Percentiles rank a stretch among this genome's conserved stretches.
Evolutionary conservation across 1,140 invertebrate genomes (phyloP).

Genomic region (Laupala kohalensis): DNA sequence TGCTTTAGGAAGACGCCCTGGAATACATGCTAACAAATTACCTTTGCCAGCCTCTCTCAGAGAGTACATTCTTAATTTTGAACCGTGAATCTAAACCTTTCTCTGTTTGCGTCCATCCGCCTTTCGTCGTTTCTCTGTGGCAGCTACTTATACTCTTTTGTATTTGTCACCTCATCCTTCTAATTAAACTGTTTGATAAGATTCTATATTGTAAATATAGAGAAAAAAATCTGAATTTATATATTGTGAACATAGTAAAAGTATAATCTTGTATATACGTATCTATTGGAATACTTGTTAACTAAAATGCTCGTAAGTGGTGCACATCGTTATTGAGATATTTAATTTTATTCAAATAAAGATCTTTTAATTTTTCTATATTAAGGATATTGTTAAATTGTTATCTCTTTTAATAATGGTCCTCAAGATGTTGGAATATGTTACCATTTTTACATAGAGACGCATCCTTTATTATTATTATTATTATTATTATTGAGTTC

Average conservation of each 20-base stretch:
- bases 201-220: not conserved
- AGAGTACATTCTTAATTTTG: slow-evolving; percentile 56
- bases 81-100: slow-evolving; percentile 24
- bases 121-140: not conserved
- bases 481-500: not conserved
- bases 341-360: not conserved
- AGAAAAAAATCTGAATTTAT: not conserved
- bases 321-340: not conserved
- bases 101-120: not conserved
- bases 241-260: not conserved
- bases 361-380: not conserved
- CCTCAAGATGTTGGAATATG: not conserved
- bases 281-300: not conserved
- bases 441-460: not conserved
- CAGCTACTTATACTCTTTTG: not conserved
- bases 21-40: slow-evolving; percentile 46
- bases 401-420: not conserved
- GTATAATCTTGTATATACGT: not conserved
- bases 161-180: too few species aligned
- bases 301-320: not conserved
- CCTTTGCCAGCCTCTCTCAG: slow-evolving; percentile 49
- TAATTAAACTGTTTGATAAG: too few species aligned
- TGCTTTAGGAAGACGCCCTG: slow-evolving; percentile 42
- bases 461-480: not conserved
- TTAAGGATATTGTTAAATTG: not conserved